Evolutionary conservation across 2,888 invertebrate genomes (phyloP).

Genomic region (Hetaerina titia): DNA sequence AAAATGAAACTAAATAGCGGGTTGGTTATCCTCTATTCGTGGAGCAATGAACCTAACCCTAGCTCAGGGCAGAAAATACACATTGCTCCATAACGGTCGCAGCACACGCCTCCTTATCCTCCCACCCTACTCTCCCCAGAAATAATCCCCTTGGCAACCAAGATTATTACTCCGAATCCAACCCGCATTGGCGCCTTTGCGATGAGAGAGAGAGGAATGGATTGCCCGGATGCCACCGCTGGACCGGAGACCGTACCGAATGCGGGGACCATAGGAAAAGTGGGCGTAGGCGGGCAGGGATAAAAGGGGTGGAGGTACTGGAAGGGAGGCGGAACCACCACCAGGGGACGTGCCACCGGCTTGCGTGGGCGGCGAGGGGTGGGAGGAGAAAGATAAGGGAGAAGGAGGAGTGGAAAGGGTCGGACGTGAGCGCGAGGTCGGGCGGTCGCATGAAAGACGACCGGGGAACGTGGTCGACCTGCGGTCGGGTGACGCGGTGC

Average conservation of each 20-base stretch:
- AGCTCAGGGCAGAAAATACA: neutral
- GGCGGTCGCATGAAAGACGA: conserved; percentile 18
- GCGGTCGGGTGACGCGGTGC: neutral
- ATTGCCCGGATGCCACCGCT: neutral
- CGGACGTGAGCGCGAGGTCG: neutral
- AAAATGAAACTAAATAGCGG: no score
- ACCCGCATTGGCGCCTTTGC: conserved; percentile 34
- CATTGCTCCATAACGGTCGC: neutral
- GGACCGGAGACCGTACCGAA: neutral
- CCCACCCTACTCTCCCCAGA: neutral
- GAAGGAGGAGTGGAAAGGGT: neutral
- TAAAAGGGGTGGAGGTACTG: neutral
- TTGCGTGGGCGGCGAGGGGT: neutral
- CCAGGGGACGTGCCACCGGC: neutral
- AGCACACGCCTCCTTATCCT: neutral
- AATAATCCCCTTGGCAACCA: conserved; percentile 27
- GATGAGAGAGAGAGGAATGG: neutral
- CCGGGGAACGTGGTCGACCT: neutral
- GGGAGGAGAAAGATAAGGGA: neutral
- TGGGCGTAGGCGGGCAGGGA: no score
- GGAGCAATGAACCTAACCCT: neutral
- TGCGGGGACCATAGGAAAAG: neutral
- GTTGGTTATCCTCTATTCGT: neutral
- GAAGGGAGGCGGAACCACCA: neutral
- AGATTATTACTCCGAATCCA: conserved; percentile 12